A percentile compares a stretch with the other conserved stretches of the same genome.
These are phyloP conservation scores for Ectropis crepuscularia DNA, from an alignment of 2,888 invertebrate genomes.

Conservation along the genomic window DNA sequence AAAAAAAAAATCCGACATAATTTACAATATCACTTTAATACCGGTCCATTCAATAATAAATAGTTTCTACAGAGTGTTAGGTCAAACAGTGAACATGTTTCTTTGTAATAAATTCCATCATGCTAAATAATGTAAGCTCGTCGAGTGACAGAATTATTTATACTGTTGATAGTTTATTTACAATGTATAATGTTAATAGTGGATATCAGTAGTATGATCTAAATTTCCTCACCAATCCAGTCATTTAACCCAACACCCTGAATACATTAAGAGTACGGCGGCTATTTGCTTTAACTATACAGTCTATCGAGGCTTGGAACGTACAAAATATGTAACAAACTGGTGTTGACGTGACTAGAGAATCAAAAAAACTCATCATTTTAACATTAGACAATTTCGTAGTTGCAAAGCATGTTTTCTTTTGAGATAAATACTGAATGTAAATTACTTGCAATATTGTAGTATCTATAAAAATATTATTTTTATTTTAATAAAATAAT, in stretches of 20 bases:
- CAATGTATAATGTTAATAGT: too few species aligned
- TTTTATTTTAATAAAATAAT: too few species aligned
- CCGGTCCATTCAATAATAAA: slow-evolving; percentile 61
- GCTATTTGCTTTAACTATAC: neutral
- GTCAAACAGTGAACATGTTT: neutral
- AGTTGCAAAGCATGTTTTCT: too few species aligned
- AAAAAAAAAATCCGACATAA: slow-evolving; percentile 42
- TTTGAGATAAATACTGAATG: too few species aligned
- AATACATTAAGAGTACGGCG: neutral
- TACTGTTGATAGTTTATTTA: too few species aligned
- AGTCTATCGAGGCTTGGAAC: neutral
- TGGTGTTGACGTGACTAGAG: neutral
- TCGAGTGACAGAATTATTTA: too few species aligned
- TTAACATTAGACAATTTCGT: too few species aligned
- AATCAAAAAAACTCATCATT: too few species aligned
- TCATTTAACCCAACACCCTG: neutral
- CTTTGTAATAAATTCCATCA: neutral
- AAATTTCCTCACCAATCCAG: neutral
- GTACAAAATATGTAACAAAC: neutral
- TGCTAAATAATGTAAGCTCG: too few species aligned
- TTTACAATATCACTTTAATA: slow-evolving; percentile 75
- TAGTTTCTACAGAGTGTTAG: slow-evolving; percentile 45
- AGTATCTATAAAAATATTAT: too few species aligned
- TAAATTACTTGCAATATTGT: too few species aligned
- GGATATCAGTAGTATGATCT: neutral